Conservation (phyloP, 1,140 invertebrate species). For the Meloidogyne floridensis region DNA sequence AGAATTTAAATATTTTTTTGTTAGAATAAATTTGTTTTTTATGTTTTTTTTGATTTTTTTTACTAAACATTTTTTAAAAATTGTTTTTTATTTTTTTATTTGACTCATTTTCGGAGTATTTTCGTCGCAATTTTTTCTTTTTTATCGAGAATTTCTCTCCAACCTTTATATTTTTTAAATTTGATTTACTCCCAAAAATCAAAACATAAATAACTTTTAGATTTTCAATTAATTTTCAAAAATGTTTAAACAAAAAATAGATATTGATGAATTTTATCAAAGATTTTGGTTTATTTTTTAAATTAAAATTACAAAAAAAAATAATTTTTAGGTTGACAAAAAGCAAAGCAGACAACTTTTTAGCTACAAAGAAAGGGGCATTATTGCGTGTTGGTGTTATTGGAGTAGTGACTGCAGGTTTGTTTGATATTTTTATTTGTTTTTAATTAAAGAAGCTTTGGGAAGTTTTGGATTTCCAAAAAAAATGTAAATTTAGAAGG, state of each 20-base stretch:
- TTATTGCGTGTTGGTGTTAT: constrained; percentile 19
- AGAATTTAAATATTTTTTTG: background rate
- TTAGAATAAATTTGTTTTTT: background rate
- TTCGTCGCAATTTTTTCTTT: no score
- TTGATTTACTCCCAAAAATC: background rate
- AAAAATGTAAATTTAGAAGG: no score
- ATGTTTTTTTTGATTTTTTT: background rate
- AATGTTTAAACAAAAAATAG: background rate
- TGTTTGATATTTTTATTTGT: background rate
- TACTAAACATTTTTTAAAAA: background rate
- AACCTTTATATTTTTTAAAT: background rate
- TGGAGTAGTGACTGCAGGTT: constrained; percentile 12
- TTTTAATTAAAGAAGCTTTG: background rate
- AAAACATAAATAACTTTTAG: background rate
- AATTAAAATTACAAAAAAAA: background rate
- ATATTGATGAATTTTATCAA: constrained; percentile 12
- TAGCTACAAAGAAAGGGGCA: constrained; percentile 11
- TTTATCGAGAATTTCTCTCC: no score
- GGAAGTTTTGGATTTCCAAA: no score
- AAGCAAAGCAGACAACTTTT: constrained; percentile 25
- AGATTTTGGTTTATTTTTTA: constrained; percentile 19
- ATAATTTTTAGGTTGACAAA: constrained; percentile 1
- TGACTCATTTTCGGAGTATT: no score
- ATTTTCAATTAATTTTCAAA: background rate
- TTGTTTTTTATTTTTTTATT: no score